phyloP scores from a whole-genome alignment of 2,797 vertebrate genomes.

The Brachyalestes nurse region DNA sequence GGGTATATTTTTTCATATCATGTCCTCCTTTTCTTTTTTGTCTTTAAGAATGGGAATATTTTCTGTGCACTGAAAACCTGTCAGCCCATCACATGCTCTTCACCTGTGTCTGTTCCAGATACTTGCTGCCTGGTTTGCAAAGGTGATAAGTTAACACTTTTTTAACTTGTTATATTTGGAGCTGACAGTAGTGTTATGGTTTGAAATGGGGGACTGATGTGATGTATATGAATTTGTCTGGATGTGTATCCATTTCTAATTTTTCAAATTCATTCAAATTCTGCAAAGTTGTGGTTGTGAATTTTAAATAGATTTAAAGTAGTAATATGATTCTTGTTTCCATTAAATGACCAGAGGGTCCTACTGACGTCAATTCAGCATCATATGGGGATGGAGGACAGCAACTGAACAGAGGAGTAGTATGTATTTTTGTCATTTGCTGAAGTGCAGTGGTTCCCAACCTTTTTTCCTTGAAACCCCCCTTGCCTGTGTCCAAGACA shows the following conservation, averaged over 20 bases:
- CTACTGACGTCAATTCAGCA: constrained; percentile 54
- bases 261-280: background rate
- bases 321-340: constrained; percentile 23
- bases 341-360: constrained; percentile 65
- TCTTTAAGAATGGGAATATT: constrained; percentile 89
- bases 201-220: background rate
- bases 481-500: too few species aligned
- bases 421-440: constrained; percentile 70
- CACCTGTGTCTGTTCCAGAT: constrained; percentile 79
- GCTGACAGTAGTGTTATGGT: background rate
- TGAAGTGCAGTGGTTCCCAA: too few species aligned
- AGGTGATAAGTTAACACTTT: constrained; percentile 74
- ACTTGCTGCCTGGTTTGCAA: constrained; percentile 92
- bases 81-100: constrained; percentile 83
- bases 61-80: constrained; percentile 95
- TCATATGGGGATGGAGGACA: constrained; percentile 81
- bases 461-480: too few species aligned
- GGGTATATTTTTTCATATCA: background rate
- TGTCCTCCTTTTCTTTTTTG: constrained; percentile 8
- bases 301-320: constrained; percentile 1
- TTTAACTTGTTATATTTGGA: background rate
- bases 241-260: background rate
- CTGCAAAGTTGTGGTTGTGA: background rate
- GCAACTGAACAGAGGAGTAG: constrained; percentile 86
- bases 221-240: background rate